These are phyloP conservation scores for Heliconius eleuchia DNA, from an alignment of 1,140 invertebrate species.

Conservation along the genomic window DNA sequence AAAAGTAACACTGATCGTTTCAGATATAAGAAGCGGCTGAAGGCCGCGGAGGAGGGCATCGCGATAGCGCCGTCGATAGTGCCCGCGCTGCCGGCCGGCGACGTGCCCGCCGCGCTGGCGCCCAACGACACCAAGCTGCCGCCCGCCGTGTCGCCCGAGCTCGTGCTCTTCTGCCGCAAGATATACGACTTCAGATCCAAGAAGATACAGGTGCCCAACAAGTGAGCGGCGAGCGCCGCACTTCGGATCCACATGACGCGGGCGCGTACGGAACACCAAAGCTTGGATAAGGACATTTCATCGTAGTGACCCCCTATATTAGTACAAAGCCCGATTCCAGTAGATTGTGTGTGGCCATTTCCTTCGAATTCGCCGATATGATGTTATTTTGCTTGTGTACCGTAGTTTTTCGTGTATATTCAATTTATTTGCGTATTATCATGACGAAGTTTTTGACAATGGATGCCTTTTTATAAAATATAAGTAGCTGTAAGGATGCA, in stretches of 20 bases:
- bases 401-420: constrained; percentile 60
- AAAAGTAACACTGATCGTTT: not conserved
- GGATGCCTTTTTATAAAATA: constrained; percentile 76
- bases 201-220: constrained; percentile 82
- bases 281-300: constrained; percentile 44
- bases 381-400: constrained; percentile 70
- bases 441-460: constrained; percentile 65
- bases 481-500: constrained; percentile 75
- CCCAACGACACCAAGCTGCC: constrained; percentile 87
- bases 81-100: constrained; percentile 64
- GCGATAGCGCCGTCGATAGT: constrained; percentile 63
- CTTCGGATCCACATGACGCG: constrained; percentile 34
- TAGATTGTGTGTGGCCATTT: constrained; percentile 60
- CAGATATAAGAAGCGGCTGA: constrained; percentile 82
- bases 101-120: constrained; percentile 76
- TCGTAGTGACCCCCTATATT: constrained; percentile 63
- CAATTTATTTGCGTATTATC: constrained; percentile 61
- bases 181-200: constrained; percentile 97
- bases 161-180: constrained; percentile 96
- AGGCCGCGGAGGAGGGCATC: constrained; percentile 81
- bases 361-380: constrained; percentile 56
- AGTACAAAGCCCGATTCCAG: constrained; percentile 71
- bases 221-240: constrained; percentile 49
- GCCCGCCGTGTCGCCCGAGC: constrained; percentile 88
- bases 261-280: constrained; percentile 55